These are phyloP conservation scores for Craterocephalus amniculus DNA, from an alignment of 2,797 vertebrate species.

Conservation along the genomic window DNA sequence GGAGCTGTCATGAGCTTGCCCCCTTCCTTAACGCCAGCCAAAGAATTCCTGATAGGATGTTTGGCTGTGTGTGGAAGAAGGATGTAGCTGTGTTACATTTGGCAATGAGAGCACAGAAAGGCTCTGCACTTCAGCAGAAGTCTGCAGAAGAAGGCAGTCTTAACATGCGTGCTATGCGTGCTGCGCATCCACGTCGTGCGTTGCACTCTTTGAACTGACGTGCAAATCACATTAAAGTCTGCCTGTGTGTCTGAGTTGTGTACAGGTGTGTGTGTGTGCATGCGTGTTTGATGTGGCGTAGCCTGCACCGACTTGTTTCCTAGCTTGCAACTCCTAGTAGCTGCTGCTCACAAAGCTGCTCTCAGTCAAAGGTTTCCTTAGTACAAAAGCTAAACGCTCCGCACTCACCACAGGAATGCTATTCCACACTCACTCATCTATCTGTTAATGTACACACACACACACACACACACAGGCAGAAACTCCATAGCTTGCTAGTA, in stretches of 20 bases:
- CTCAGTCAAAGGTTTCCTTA: constrained; percentile 72
- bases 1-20: constrained; percentile 59
- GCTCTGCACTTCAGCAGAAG: constrained; percentile 25
- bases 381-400: constrained; percentile 69
- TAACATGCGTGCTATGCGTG: constrained; percentile 5
- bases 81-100: constrained; percentile 68
- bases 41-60: constrained; percentile 68
- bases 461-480: neutral
- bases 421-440: constrained; percentile 29
- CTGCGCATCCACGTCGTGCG: constrained; percentile 4
- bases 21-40: constrained; percentile 55
- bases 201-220: constrained; percentile 5
- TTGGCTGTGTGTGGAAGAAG: constrained; percentile 54
- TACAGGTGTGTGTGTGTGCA: constrained; percentile 29
- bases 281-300: constrained; percentile 51
- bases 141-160: constrained; percentile 3
- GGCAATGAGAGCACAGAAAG: constrained; percentile 43
- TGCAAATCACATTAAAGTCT: constrained; percentile 16
- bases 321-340: constrained; percentile 67
- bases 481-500: constrained; percentile 27
- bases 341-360: constrained; percentile 65
- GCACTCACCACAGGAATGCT: constrained; percentile 71
- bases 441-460: constrained; percentile 13
- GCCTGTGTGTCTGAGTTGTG: constrained; percentile 24
- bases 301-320: constrained; percentile 79